Evolutionary conservation across 1,140 invertebrate genomes (phyloP).

Genomic region (Neodiprion pinetum): DNA sequence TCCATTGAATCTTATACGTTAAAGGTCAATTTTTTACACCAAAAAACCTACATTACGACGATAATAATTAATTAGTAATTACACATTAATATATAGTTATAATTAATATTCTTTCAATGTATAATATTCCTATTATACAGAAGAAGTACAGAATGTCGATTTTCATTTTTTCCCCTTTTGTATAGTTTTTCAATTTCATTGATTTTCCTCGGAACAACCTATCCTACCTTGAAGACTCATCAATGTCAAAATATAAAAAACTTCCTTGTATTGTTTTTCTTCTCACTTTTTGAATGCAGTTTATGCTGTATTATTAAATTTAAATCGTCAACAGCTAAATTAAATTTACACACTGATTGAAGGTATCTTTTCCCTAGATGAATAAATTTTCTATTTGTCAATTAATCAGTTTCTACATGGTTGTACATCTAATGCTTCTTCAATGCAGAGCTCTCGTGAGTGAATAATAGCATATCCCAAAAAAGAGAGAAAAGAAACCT

Average conservation of each 20-base stretch:
- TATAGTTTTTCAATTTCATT: conserved; percentile 20
- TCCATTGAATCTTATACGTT: conserved; percentile 48
- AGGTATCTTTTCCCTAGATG: not conserved
- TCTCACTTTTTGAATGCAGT: not conserved
- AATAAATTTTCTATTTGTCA: not conserved
- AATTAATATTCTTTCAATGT: conserved; percentile 40
- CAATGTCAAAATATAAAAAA: not conserved
- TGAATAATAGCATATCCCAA: no score
- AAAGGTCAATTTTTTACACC: conserved; percentile 57
- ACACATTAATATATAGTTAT: conserved; percentile 53
- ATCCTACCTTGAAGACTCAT: not conserved
- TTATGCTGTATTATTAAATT: not conserved
- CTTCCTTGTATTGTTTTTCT: conserved; percentile 24
- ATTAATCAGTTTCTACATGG: not conserved
- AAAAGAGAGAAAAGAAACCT: no score
- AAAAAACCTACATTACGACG: conserved; percentile 57
- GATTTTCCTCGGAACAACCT: not conserved
- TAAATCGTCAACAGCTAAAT: not conserved
- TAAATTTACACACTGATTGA: not conserved
- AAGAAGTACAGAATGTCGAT: conserved; percentile 50
- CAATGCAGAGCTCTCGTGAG: no score
- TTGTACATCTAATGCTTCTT: no score
- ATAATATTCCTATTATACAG: conserved; percentile 56
- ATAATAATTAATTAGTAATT: conserved; percentile 53
- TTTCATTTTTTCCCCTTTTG: conserved; percentile 29